Conservation (phyloP, 2,888 invertebrate species). For the Nowickia ferox region DNA sequence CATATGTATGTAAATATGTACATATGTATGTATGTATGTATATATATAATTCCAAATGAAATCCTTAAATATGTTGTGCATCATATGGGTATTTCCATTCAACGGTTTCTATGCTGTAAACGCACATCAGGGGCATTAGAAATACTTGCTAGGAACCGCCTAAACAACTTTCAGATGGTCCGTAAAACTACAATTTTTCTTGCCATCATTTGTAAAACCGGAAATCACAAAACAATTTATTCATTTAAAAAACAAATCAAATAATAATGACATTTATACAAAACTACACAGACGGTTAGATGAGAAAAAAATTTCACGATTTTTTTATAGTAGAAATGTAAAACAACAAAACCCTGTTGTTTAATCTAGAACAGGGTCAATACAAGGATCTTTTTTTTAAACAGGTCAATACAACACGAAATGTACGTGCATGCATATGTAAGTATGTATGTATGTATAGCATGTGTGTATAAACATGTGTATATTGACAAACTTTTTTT, state of each 20-base stretch:
- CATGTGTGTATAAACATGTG: too few relatives aligned
- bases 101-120: background rate
- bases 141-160: background rate
- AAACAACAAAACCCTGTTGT: constrained; percentile 54
- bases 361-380: constrained; percentile 66
- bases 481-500: constrained; percentile 59
- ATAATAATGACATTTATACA: constrained; percentile 18
- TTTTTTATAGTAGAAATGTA: constrained; percentile 32
- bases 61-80: constrained; percentile 3
- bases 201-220: background rate
- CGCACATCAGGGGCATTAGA: background rate
- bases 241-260: constrained; percentile 3
- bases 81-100: constrained; percentile 20
- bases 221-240: constrained; percentile 11
- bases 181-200: background rate
- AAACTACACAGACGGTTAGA: constrained; percentile 25
- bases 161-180: too few relatives aligned
- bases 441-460: too few relatives aligned
- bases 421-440: background rate
- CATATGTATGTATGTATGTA: too few relatives aligned
- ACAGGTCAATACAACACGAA: constrained; percentile 64
- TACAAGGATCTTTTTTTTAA: constrained; percentile 60
- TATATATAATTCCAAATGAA: background rate
- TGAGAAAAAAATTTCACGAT: constrained; percentile 46
- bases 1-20: too few relatives aligned